Evolutionary conservation across 2,113 vertebrate species (phyloP), one percentile per base, ranked within the genome.

Genomic region (Pituophis catenifer): DNA sequence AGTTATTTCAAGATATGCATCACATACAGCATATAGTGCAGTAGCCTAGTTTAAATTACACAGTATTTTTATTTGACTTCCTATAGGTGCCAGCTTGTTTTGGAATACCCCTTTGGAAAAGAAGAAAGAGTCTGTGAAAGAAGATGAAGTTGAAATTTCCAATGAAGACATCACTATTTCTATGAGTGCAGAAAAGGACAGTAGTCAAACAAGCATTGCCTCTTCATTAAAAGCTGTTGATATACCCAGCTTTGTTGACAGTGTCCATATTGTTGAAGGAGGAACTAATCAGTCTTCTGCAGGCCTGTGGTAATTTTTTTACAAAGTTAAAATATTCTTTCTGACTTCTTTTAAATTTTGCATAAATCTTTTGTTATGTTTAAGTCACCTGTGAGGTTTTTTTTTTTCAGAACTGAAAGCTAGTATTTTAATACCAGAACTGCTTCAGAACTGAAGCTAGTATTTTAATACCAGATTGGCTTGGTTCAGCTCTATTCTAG

Each of bases 81-180:
- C 24, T 92, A 29, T 87, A 99, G 99, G 99, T 94, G 98, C 99
- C 92, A 99, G 99, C 96, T 97, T 99, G 92, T 99, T 99, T 96
- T 99, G 98, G 98, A 98, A 97, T 57, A 29, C 96, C 50, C 93
- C 97, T 0, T 93, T 95, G 21, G 96, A 97, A 55, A 95, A 95
- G 90, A 95, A 96, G 92, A 95, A 70, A 0, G 91, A 95, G 29
- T 92, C 95, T 26, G 12, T 91, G 17, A 97, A 96, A 88, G 96
- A 98, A 95, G 97, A 97, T 89, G 97, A 98, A 75, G 97, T 94
- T 95, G 98, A 97, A 93, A 96, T 97, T 93, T 98, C 96, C 3
- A 98, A 97, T 91, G 98, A 98, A 89, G 98, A 98, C 57, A 97
- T 98, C 94, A 96, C 81, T 89, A 96, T 98, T 95, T 98, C 98